Evolutionary conservation across 2,113 vertebrate genomes (phyloP).

Genomic region (Cyprinodon tularosa): DNA sequence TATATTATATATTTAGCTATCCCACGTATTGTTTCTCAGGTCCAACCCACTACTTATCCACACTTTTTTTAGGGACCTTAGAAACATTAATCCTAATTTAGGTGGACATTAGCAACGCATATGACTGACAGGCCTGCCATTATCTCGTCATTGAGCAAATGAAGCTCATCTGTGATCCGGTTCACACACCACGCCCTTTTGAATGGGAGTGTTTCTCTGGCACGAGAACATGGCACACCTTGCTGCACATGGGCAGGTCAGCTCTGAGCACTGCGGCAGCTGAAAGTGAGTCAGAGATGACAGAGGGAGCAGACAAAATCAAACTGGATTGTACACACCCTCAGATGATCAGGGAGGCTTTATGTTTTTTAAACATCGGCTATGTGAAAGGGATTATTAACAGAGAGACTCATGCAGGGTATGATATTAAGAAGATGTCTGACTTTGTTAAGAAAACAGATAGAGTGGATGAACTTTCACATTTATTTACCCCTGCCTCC

Average conservation of each 20-base stretch:
- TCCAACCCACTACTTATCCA: background rate
- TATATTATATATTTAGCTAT: background rate
- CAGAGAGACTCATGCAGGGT: conserved; percentile 4
- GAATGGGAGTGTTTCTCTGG: conserved; percentile 69
- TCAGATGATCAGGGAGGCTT: background rate
- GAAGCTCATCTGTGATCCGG: conserved; percentile 22
- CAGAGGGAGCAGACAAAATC: conserved; percentile 41
- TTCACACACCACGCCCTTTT: conserved; percentile 57
- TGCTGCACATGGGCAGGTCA: conserved; percentile 50
- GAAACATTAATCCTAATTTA: background rate
- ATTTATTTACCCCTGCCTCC: too few species aligned
- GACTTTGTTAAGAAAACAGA: background rate
- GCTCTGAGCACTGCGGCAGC: conserved; percentile 25
- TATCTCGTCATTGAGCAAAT: conserved; percentile 25
- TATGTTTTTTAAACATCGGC: conserved; percentile 18
- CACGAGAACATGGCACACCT: conserved; percentile 69
- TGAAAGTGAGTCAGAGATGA: conserved; percentile 54
- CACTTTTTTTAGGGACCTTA: background rate
- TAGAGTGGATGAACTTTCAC: background rate
- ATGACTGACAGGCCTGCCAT: conserved; percentile 4
- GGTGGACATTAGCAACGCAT: background rate
- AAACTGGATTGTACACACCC: conserved; percentile 49
- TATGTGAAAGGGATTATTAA: background rate
- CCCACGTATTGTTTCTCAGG: background rate
- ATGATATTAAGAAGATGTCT: conserved; percentile 3